Evolutionary conservation across 2,888 invertebrate genomes (phyloP).

Genomic region (Megalurothrips usitatus): DNA sequence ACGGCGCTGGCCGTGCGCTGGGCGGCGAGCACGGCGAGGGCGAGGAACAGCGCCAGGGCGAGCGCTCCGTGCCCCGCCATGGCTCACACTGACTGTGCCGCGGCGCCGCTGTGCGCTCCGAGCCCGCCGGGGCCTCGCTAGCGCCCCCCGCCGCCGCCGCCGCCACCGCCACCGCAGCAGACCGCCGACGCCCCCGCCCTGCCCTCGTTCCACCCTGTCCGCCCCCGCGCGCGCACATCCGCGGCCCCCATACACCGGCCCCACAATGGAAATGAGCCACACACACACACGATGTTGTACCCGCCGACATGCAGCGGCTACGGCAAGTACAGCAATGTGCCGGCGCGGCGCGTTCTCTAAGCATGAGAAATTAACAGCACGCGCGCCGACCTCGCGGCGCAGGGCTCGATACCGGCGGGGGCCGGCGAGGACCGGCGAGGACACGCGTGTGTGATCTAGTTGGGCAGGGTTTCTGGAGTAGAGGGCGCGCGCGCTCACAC

Average conservation of each 20-base stretch:
- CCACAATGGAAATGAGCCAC: not conserved
- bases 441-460: too few species aligned
- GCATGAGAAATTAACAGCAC: too few species aligned
- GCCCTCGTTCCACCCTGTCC: not conserved
- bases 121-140: not conserved
- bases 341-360: too few species aligned
- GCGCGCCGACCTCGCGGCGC: too few species aligned
- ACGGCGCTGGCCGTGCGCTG: not conserved
- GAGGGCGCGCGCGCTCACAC: too few species aligned
- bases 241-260: not conserved
- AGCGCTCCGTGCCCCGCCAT: constrained; percentile 17
- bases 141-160: not conserved
- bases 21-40: not conserved
- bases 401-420: too few species aligned
- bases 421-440: too few species aligned
- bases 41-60: not conserved
- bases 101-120: not conserved
- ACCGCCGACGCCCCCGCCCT: not conserved
- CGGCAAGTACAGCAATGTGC: too few species aligned
- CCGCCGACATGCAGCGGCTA: too few species aligned
- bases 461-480: too few species aligned
- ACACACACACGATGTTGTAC: too few species aligned
- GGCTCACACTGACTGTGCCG: not conserved
- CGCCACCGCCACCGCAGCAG: not conserved
- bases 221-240: not conserved